phyloP scores from a whole-genome alignment of 2,797 vertebrate genomes.

The Lophius americanus region DNA sequence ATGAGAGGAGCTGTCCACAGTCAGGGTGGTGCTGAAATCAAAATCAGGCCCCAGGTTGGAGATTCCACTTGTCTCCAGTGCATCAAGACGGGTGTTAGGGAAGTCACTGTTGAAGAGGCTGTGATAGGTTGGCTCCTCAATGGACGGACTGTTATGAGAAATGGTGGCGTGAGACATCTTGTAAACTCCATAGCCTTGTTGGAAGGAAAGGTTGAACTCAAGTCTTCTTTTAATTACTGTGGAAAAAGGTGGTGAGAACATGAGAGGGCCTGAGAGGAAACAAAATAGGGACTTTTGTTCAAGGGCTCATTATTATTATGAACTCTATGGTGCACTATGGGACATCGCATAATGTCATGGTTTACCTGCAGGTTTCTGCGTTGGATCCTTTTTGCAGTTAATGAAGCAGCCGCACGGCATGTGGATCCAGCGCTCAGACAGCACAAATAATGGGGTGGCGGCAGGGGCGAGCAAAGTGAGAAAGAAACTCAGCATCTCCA shows the following conservation, averaged over 20 bases:
- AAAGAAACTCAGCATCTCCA: slow-evolving; percentile 91
- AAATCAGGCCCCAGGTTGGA: slow-evolving; percentile 63
- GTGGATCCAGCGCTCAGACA: slow-evolving; percentile 94
- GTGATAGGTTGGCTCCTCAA: slow-evolving; percentile 79
- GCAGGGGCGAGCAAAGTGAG: slow-evolving; percentile 90
- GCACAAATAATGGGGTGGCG: slow-evolving; percentile 90
- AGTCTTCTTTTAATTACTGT: slow-evolving; percentile 88
- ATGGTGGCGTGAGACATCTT: slow-evolving; percentile 84
- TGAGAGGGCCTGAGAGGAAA: neutral
- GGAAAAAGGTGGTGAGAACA: slow-evolving; percentile 21
- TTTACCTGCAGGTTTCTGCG: slow-evolving; percentile 77
- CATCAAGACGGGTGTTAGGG: slow-evolving; percentile 57
- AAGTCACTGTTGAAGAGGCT: slow-evolving; percentile 82
- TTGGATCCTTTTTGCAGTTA: slow-evolving; percentile 85
- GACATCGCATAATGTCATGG: neutral
- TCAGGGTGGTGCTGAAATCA: slow-evolving; percentile 83
- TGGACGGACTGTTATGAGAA: slow-evolving; percentile 61
- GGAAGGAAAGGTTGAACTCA: slow-evolving; percentile 94
- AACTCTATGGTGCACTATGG: neutral
- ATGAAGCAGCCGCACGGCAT: slow-evolving; percentile 98
- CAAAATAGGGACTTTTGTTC: neutral
- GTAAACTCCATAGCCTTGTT: slow-evolving; percentile 91
- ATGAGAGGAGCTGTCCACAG: slow-evolving; percentile 76
- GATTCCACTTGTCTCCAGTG: slow-evolving; percentile 62
- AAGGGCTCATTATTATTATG: neutral